phyloP scores from a whole-genome alignment of 2,797 vertebrate genomes.

The Cynodonichthys magdalenae region DNA sequence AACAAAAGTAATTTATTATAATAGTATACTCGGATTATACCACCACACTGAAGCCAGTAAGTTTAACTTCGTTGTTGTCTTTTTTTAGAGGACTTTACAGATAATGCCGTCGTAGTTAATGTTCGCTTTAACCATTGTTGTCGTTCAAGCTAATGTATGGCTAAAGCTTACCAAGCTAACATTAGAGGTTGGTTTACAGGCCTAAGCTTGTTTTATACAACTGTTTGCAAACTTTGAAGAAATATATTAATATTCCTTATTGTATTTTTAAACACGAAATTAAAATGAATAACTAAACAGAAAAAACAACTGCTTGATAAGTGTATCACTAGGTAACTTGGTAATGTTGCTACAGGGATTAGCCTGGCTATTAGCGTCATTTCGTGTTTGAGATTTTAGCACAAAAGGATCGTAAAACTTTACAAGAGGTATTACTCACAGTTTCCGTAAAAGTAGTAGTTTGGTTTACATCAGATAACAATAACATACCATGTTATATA shows the following conservation, averaged over 20 bases:
- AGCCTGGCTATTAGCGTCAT: constrained; percentile 2
- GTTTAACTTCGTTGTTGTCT: constrained; percentile 25
- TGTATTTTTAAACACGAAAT: background rate
- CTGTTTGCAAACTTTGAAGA: background rate
- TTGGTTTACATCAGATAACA: rapidly evolving
- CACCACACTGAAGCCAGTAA: constrained; percentile 60
- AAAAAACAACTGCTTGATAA: background rate
- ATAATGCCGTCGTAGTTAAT: too few species aligned
- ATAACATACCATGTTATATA: rapidly evolving
- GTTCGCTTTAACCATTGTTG: constrained; percentile 41
- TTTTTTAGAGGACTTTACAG: background rate
- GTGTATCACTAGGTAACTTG: constrained; percentile 1
- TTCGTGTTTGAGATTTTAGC: constrained; percentile 6
- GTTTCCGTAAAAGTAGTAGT: background rate
- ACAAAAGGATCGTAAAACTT: too few species aligned
- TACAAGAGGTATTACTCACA: background rate
- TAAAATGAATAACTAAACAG: background rate
- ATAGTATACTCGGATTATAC: constrained; percentile 32
- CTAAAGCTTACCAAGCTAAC: constrained; percentile 2
- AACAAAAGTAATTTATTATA: constrained; percentile 26
- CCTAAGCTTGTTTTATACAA: constrained; percentile 7
- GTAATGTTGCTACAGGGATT: background rate
- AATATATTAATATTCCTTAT: rapidly evolving
- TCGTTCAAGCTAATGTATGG: constrained; percentile 51
- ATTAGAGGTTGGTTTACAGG: constrained; percentile 23